Base-by-base conservation (phyloP, 2,797 vertebrate species). In the Sitta carolinensis region DNA sequence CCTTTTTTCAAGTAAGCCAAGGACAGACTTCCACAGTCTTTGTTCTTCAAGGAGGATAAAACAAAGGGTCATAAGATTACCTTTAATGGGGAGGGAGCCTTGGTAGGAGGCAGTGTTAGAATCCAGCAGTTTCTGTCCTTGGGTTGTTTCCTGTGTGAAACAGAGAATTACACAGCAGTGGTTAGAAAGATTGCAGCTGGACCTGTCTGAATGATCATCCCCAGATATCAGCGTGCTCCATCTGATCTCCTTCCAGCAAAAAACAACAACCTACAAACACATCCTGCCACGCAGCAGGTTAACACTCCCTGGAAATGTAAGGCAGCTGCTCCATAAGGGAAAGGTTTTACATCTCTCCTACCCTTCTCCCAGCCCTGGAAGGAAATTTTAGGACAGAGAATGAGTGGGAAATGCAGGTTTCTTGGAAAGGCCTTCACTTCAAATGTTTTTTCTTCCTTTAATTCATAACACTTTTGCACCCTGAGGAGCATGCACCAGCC, bases 211-310 rank as follows among this genome's bases (percentile, higher is more conserved):
- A 18, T 43, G 59, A 67, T 73, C 74, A 26, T 50, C 26, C 40
- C 63, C 76, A 90, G 54, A 88, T 15, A 74, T 47, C 81, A 72
- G 11, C 7, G 3, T 34, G 62, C 36, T 76, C 67, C 29, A 11
- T 74, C 67, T 87, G 81, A 92, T 80, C 61, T 80, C 34, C 64
- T 77, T 83, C 89, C 81, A 92, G 61, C 50, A 55, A 89, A 48
- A 36, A 79, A 72, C 50, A 84, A 29, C 63, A 70, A 77, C 34
- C 25, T 43, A 22, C 30, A 70, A 93, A 34, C 32, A 62, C 9
- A 13, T 84, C 59, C 80, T 94, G 36, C n/a, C n/a, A n/a, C n/a
- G n/a, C 78, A 89, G 74, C 54, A 89, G 58, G 61, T 84, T 45
- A 50, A 34, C 87, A 34, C 62, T 87, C 81, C 38, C 50, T 25